These are phyloP conservation scores for Ammodramus savannarum DNA, from an alignment of 2,113 vertebrate species.

Conservation along the genomic window DNA sequence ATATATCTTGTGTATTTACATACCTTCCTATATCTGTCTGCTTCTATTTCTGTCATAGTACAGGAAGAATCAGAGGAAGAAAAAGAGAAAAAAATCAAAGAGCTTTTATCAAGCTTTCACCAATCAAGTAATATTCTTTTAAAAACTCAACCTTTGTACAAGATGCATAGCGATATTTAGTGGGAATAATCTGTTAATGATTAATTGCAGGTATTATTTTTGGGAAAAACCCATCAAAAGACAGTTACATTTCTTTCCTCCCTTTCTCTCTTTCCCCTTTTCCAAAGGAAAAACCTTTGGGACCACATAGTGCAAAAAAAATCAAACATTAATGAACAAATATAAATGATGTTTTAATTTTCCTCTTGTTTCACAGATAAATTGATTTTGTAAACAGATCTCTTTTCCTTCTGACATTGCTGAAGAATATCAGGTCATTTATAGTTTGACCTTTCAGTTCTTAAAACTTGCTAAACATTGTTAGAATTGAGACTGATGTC, in stretches of 20 bases:
- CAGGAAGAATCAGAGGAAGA: background rate
- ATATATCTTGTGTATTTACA: background rate
- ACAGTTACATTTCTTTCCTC: background rate
- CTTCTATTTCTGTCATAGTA: background rate
- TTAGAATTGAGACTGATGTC: background rate
- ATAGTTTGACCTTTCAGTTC: background rate
- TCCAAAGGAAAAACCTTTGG: background rate
- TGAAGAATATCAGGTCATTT: background rate
- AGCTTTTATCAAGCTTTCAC: background rate
- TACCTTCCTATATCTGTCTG: background rate
- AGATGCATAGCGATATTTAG: background rate
- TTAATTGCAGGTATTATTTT: background rate
- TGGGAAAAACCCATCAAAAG: background rate
- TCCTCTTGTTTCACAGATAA: background rate
- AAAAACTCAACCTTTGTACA: background rate
- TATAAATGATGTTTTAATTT: background rate
- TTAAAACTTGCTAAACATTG: background rate
- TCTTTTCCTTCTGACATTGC: background rate
- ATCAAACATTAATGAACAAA: background rate
- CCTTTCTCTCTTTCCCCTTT: background rate
- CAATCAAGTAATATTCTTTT: background rate
- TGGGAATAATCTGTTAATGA: background rate
- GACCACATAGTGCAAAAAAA: background rate
- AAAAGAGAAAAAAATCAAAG: background rate
- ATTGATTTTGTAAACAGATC: background rate